These are phyloP conservation scores for Cephus pygmeus DNA, from an alignment of 2,888 invertebrate genomes.

Conservation along the genomic window DNA sequence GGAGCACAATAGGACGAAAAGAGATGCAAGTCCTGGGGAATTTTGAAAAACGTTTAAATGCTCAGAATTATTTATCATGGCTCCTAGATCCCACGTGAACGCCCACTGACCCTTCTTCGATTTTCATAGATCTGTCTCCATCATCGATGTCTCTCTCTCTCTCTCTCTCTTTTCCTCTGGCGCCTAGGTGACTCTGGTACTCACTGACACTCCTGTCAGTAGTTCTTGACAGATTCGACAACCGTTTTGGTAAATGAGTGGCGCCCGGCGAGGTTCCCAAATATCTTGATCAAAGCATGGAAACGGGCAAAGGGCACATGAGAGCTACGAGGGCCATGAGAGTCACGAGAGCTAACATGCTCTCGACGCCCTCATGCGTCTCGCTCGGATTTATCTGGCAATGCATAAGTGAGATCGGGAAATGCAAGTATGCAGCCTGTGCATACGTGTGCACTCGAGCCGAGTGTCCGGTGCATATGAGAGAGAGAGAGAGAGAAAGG, in stretches of 20 bases:
- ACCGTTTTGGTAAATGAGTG: neutral
- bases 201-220: neutral
- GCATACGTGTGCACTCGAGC: slow-evolving; percentile 1
- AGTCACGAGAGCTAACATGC: neutral
- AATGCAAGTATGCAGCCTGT: slow-evolving; percentile 34
- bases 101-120: neutral
- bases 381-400: slow-evolving; percentile 58
- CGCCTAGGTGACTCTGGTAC: neutral
- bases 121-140: neutral
- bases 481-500: slow-evolving; percentile 23
- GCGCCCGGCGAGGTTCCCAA: neutral
- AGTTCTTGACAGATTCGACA: neutral
- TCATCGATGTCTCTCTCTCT: slow-evolving; percentile 11
- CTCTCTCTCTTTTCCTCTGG: slow-evolving; percentile 24
- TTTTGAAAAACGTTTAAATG: neutral
- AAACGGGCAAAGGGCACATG: neutral
- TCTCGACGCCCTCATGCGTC: neutral
- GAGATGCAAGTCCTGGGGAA: neutral
- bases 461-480: slow-evolving; percentile 15
- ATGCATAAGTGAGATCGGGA: slow-evolving; percentile 53
- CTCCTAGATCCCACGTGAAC: neutral
- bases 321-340: neutral
- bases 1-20: neutral
- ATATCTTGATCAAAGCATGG: neutral
- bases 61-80: neutral